Base-by-base conservation (phyloP, 2,888 invertebrate genomes). In the Sclerodermus sp. region DNA sequence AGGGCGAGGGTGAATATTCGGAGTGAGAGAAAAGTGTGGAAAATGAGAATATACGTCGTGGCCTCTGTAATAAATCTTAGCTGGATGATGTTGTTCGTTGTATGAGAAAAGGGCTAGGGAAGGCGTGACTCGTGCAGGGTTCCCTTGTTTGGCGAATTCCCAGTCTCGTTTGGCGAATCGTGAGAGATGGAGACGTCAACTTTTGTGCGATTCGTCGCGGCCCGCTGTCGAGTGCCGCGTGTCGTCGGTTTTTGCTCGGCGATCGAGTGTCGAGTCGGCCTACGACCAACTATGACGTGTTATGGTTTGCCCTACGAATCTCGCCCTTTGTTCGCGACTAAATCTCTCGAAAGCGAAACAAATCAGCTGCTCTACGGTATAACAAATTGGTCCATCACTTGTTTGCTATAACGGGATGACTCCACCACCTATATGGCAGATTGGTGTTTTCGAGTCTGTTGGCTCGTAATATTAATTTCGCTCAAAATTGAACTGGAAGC, bases 21-120 rank as follows among this genome's bases (percentile, higher is more conserved):
- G 32, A 46, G 39, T 40, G 36, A 52, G 32, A 46, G 39, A 42
- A 32, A 52, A 47, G 54, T 52, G 48, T 45, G 34, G 52, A 46
- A 41, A 49, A 46, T 17, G 47, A 32, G 34, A 40, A 36, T 44
- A 23, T 17, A 38, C 8, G 15, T 31, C n/a, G 32, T 3, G 10
- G 16, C 10, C 9, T 15, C 9, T 40, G 43, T 16, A 34, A 14
- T 13, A 12, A 34, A 12, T 12, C 16, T 39, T 37, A 42, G 30
- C 30, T 30, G 42, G 42, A 23, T 8, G 3, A 23, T 23, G 23
- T 23, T 8, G 23, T 23, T 23, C 4, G 23, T 23, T 23, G 23
- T 3, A 8, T 23, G 31, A 42, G 34, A 43, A 13, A 9, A 38
- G 29, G 42, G 38, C 32, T 6, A 36, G 32, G 23, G 39, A 38